Evolutionary conservation across 2,113 vertebrate genomes (phyloP).

Genomic region (Pseudopipra pipra): DNA sequence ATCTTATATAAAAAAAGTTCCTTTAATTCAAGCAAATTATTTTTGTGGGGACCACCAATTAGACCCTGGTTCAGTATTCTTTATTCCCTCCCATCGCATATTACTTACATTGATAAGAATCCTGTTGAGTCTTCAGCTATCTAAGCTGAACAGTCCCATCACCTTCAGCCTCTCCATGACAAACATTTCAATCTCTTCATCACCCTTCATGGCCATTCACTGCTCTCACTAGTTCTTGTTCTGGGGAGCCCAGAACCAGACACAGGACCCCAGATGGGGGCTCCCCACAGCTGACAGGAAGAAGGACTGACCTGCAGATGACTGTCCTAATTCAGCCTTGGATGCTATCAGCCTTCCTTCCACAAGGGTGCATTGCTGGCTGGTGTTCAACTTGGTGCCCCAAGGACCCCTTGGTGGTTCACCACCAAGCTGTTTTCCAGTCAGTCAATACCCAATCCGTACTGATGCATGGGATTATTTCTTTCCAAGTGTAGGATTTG

Average conservation of each 20-base stretch:
- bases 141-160: background rate
- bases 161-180: background rate
- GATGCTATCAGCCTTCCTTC: background rate
- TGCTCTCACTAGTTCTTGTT: background rate
- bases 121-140: background rate
- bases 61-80: background rate
- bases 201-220: background rate
- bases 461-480: background rate
- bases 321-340: background rate
- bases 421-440: background rate
- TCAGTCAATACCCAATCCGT: background rate
- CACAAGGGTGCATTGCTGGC: background rate
- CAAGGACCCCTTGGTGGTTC: background rate
- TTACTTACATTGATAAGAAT: background rate
- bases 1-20: background rate
- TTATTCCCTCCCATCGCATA: background rate
- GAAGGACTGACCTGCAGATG: background rate
- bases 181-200: background rate
- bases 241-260: background rate
- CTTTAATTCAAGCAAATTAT: background rate
- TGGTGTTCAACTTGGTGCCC: background rate
- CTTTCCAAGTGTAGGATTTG: background rate
- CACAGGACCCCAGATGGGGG: fast-evolving
- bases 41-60: background rate
- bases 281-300: background rate